Evolutionary conservation across 2,888 invertebrate species (phyloP).

Genomic region (Brachylomia viminalis): DNA sequence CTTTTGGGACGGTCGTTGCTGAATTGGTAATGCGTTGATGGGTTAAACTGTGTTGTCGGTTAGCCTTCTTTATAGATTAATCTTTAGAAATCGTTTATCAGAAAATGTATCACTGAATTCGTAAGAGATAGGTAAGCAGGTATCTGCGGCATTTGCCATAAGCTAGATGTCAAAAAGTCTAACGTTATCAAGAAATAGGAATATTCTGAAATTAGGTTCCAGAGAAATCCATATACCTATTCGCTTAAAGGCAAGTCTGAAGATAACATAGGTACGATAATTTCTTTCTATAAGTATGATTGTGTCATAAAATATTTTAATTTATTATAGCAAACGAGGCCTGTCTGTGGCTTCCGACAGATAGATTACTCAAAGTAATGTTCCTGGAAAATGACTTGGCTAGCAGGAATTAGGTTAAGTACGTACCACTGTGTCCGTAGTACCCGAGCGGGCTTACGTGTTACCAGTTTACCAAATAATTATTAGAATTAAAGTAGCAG

Average conservation of each 20-base stretch:
- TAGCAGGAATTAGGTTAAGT: conserved; percentile 41
- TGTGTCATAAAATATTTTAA: neutral
- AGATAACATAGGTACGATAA: conserved; percentile 9
- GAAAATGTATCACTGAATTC: neutral
- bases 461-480: conserved; percentile 17
- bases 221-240: neutral
- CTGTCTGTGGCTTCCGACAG: conserved; percentile 12
- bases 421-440: conserved; percentile 23
- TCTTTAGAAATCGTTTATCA: neutral
- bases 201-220: neutral
- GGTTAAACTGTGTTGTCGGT: neutral
- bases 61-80: neutral
- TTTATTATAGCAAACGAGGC: neutral
- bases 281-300: neutral
- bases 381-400: conserved; percentile 21
- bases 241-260: neutral
- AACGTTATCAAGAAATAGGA: neutral
- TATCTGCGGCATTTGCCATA: neutral
- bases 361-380: conserved; percentile 14
- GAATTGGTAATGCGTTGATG: neutral
- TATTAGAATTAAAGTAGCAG: neutral
- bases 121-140: neutral
- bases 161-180: neutral
- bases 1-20: conserved; percentile 9
- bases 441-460: conserved; percentile 2